Base-by-base conservation (phyloP, 2,113 vertebrate genomes). In the Malurus alboscapulatus region DNA sequence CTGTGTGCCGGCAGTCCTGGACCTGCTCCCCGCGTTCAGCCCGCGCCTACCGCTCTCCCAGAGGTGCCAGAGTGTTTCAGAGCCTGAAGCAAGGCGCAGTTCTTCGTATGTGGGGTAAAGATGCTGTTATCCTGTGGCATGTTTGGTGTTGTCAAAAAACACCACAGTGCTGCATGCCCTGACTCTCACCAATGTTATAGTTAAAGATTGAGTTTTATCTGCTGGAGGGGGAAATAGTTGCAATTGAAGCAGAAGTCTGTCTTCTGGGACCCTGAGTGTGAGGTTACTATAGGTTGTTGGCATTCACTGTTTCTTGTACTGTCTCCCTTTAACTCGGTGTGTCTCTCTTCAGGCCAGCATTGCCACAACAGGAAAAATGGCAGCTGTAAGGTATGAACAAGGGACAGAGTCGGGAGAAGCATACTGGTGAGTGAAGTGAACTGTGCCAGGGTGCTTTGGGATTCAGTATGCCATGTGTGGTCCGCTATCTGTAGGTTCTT, bases 381-480 rank as follows among this genome's bases (percentile, higher is more conserved):
- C 98, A 58, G 95, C 97, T 19, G 98, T 98, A 88, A 96, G 93
- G 86, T 98, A 98, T 68, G 96, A 95, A 27, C 98, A 98, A 42
- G 96, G 97, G 26, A 93, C 95, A 38, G 98, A 98, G 77, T 77
- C 96, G 22, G 80, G 85, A 36, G 97, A 96, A 81, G 91, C 91
- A 29, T 97, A 97, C 80, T 96, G 97, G 99, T 99, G 93, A 98
- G 98, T 87, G 59, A 75, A 53, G 34, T 5, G 8, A 61, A 6
- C 34, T 4, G 20, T 20, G 8, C 21, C 27, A 24, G 25, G 2
- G 4, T 5, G 5, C 5, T 36, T 30, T 51, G n/a, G 47, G 18
- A 3, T 3, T 69, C 29, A 20, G 4, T 25, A 4, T 12, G 11
- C 19, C 25, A 2, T 36, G 2, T 71, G 20, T 45, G 4, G 6